Conservation (phyloP, 2,888 invertebrate genomes). For the Polyommatus iphigenia region DNA sequence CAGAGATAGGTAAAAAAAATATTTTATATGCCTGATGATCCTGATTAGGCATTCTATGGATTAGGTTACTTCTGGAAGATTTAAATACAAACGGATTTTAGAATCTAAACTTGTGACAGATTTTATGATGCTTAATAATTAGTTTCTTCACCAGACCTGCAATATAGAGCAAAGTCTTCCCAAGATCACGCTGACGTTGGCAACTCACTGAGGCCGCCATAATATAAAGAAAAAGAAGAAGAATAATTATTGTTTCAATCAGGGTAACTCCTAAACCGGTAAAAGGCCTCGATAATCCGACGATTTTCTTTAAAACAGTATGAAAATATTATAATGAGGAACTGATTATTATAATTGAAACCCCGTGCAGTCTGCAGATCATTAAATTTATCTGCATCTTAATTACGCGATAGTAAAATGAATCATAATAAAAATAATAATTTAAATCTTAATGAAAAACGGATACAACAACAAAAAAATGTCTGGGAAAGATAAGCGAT, state of each 20-base stretch:
- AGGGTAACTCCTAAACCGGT: background rate
- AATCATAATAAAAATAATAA: background rate
- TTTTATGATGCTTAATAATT: background rate
- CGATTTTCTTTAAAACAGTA: background rate
- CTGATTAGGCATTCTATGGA: too few relatives aligned
- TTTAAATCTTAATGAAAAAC: background rate
- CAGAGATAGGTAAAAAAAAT: background rate
- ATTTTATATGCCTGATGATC: background rate
- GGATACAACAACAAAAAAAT: background rate
- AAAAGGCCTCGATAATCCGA: background rate
- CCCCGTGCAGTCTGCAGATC: background rate
- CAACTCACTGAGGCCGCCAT: too few relatives aligned
- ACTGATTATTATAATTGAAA: slow-evolving; percentile 15
- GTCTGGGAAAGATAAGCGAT: too few relatives aligned
- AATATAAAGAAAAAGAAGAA: too few relatives aligned
- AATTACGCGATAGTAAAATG: background rate
- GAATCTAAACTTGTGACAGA: background rate
- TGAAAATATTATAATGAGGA: slow-evolving; percentile 4
- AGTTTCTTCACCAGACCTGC: too few relatives aligned
- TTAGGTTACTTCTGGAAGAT: background rate
- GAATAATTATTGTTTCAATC: background rate
- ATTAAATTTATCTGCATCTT: slow-evolving; percentile 1
- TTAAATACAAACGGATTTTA: background rate
- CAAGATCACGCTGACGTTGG: too few relatives aligned
- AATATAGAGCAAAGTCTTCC: too few relatives aligned